Evolutionary conservation across 2,888 invertebrate species (phyloP).

Genomic region (Volucella zonaria): DNA sequence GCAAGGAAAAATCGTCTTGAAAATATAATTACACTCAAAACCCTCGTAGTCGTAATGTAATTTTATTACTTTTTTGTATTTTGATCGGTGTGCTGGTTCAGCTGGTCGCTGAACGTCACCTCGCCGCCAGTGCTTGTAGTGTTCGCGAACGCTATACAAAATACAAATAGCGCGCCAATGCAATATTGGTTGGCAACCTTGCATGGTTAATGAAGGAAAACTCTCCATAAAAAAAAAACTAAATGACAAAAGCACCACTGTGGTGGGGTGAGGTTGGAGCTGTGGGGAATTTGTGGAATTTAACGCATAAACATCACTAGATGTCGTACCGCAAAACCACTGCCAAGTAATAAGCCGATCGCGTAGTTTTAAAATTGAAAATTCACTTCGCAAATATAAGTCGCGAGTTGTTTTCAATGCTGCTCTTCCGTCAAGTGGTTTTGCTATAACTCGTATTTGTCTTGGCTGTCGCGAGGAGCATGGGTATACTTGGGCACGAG

Average conservation of each 20-base stretch:
- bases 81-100: conserved; percentile 9
- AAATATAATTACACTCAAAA: conserved; percentile 24
- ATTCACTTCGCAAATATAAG: conserved; percentile 21
- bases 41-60: conserved; percentile 27
- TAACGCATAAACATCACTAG: conserved; percentile 1
- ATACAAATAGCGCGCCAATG: conserved; percentile 3
- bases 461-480: neutral
- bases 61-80: conserved; percentile 30
- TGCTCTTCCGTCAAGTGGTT: conserved; percentile 12
- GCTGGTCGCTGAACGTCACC: conserved; percentile 22
- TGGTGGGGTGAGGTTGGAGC: neutral
- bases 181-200: conserved; percentile 47
- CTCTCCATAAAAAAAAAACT: conserved; percentile 28
- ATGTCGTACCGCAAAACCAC: conserved; percentile 8
- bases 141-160: neutral
- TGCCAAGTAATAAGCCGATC: neutral
- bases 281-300: conserved; percentile 10
- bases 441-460: neutral
- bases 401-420: neutral
- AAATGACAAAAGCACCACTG: conserved; percentile 9
- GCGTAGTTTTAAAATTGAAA: conserved; percentile 8
- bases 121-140: neutral
- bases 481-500: neutral
- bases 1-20: conserved; percentile 66
- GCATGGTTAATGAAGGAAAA: conserved; percentile 52